Conservation (phyloP, 2,113 vertebrate species). For the Emydocephalus ijimae region DNA sequence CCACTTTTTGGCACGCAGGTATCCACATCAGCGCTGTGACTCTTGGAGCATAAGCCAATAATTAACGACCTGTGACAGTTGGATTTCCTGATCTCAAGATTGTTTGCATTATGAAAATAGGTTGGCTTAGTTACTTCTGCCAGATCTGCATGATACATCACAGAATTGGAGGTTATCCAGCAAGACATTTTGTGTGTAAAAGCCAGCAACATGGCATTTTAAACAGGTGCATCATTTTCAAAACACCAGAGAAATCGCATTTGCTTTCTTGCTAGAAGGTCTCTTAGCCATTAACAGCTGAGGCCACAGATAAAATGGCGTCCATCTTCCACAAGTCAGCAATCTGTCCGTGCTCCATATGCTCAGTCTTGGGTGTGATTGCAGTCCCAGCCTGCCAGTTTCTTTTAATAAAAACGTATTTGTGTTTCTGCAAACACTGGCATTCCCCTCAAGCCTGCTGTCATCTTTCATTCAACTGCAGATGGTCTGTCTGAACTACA, state of each 20-base stretch:
- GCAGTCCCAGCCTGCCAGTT: background rate
- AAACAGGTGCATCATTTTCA: background rate
- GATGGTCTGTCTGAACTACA: background rate
- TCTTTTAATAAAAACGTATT: background rate
- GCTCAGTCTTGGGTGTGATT: background rate
- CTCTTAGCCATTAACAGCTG: background rate
- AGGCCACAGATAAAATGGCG: background rate
- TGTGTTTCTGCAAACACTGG: background rate
- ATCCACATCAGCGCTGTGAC: background rate
- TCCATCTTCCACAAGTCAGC: background rate
- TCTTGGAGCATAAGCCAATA: constrained; percentile 2
- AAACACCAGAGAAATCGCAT: background rate
- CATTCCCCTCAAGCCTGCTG: background rate
- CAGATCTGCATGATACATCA: constrained; percentile 13
- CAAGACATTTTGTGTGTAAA: background rate
- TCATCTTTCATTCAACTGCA: no score
- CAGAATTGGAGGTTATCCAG: constrained; percentile 13
- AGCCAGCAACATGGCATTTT: background rate
- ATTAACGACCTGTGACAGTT: constrained; percentile 14
- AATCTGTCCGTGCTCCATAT: background rate
- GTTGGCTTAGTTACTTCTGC: background rate
- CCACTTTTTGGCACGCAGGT: background rate
- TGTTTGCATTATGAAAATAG: constrained; percentile 1
- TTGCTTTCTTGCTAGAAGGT: background rate
- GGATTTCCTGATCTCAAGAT: constrained; percentile 9